A percentile compares a stretch with the other conserved stretches of the same genome.
Conservation (phyloP, 2,888 invertebrate species). For the Melangyna quadrimaculata region DNA sequence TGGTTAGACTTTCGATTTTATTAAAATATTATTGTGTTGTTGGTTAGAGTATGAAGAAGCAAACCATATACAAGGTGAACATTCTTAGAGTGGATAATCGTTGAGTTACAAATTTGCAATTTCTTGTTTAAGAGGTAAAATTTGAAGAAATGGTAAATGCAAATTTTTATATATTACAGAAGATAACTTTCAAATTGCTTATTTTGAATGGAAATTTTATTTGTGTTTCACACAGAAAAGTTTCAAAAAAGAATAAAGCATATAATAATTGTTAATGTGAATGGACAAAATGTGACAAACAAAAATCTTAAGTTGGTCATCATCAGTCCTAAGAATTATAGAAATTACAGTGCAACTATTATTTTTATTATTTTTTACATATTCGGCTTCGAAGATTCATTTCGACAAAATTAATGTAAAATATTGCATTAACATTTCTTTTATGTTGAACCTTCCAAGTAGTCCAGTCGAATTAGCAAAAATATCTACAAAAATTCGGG, state of each 20-base stretch:
- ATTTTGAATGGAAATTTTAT: background rate
- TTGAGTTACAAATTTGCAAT: slow-evolving; percentile 17
- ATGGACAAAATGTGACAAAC: background rate
- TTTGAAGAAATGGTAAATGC: background rate
- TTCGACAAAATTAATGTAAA: too few species aligned
- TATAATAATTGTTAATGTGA: too few species aligned
- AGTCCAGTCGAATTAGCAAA: too few species aligned
- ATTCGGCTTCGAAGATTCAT: too few species aligned
- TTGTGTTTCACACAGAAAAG: background rate
- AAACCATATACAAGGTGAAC: background rate
- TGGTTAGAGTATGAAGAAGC: background rate
- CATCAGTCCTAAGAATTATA: too few species aligned
- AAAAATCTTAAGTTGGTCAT: too few species aligned
- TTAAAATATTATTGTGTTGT: slow-evolving; percentile 4
- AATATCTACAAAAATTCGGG: too few species aligned
- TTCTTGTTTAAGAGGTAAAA: background rate
- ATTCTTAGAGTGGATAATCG: slow-evolving; percentile 6
- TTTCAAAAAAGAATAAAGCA: background rate
- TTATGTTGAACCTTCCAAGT: too few species aligned
- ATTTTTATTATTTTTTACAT: too few species aligned
- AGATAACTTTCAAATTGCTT: slow-evolving; percentile 8
- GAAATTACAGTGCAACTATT: too few species aligned
- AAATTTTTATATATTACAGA: background rate
- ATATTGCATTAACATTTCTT: too few species aligned
- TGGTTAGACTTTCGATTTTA: slow-evolving; percentile 22